Conservation (phyloP, 2,888 invertebrate genomes). For the Phyllotreta cruciferae region DNA sequence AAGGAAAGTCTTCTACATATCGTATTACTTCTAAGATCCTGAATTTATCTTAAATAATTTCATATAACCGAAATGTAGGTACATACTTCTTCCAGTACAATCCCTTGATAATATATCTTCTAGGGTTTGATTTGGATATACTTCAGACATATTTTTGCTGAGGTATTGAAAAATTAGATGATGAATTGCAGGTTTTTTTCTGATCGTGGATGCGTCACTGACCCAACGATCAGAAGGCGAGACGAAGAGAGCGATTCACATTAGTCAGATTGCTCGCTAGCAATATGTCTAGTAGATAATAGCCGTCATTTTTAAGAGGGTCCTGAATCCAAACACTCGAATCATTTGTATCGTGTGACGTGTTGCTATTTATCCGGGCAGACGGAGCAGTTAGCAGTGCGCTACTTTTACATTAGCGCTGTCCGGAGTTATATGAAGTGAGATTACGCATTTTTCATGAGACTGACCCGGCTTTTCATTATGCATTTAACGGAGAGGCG, state of each 20-base stretch:
- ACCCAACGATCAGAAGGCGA: background rate
- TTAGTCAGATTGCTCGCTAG: conserved; percentile 59
- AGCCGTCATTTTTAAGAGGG: conserved; percentile 59
- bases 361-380: conserved; percentile 57
- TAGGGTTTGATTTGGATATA: too few relatives aligned
- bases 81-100: too few relatives aligned
- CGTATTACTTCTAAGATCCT: too few relatives aligned
- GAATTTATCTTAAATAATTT: too few relatives aligned
- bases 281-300: conserved; percentile 58
- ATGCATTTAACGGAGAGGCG: too few relatives aligned
- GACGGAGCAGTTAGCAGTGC: conserved; percentile 47
- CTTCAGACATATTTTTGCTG: background rate
- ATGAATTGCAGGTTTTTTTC: background rate
- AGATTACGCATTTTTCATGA: conserved; percentile 5
- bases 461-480: background rate
- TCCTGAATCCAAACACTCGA: conserved; percentile 52
- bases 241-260: conserved; percentile 49
- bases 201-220: background rate
- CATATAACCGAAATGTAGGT: too few relatives aligned
- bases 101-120: too few relatives aligned
- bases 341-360: conserved; percentile 57
- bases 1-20: too few relatives aligned
- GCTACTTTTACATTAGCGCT: conserved; percentile 28
- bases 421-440: conserved; percentile 5
- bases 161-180: background rate